Base-by-base conservation (phyloP, 2,888 invertebrate species). In the Hirtodrosophila histrioides region DNA sequence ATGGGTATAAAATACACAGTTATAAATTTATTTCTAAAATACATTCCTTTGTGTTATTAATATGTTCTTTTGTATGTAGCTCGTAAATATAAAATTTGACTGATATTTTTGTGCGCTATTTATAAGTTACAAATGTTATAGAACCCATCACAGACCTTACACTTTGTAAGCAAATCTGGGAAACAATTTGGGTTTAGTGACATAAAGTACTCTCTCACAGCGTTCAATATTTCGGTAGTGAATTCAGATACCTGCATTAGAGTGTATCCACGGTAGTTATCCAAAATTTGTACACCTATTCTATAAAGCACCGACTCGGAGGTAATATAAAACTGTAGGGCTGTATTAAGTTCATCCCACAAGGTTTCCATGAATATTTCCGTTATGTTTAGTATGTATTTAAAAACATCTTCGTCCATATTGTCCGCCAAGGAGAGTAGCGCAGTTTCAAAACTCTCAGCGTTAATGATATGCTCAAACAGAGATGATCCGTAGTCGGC, bases 291-390 rank as follows among this genome's bases (percentile, higher is more conserved):
- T 12, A 17, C 31, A 6, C 85, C 24, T 3, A 89, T 78, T 12
- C 56, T 58, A 49, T 63, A 85, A 3, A 90, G 58, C 33, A 89
- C 73, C 6, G 78, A 75, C 62, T 89, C 90, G 0, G 88, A 67
- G 2, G 80, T 40, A 12, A 89, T 79, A 39, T 39, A 78, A 23
- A 77, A 58, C 29, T 44, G 40, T 6, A 89, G 50, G 33, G 40
- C n/a, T 2, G 17, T 5, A 4, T 65, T 40, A 4, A 89, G 51
- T 0, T 75, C 46, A 0, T 69, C 36, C 29, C 75, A 33, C 6
- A 63, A 33, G 0, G 17, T 27, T 3, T 64, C 39, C 31, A 89
- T 75, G 33, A 89, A 88, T 0, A 17, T 17, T 4, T 69, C 10
- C 0, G 80, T 51, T 23, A 89, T n/a, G 0, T 63, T 54, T n/a